These are phyloP conservation scores for Penaeus indicus DNA, from an alignment of 1,140 invertebrate species.

Conservation along the genomic window DNA sequence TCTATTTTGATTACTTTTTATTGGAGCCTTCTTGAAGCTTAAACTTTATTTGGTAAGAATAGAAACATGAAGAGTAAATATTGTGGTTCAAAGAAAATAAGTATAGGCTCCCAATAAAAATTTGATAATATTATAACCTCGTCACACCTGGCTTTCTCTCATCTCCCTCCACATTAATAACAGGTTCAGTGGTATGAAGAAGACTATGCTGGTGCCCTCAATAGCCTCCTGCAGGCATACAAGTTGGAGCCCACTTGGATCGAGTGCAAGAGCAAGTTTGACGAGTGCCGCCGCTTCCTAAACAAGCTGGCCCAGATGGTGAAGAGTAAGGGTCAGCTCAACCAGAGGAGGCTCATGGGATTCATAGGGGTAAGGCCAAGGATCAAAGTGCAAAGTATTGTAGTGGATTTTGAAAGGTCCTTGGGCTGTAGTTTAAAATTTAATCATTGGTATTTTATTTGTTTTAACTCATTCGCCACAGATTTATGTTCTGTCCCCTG, in stretches of 20 bases:
- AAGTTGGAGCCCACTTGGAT: conserved; percentile 71
- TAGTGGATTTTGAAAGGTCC: not conserved
- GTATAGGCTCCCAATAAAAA: no score
- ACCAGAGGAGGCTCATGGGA: conserved; percentile 52
- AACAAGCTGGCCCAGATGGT: conserved; percentile 57
- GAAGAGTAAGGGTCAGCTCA: conserved; percentile 57
- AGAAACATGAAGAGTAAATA: no score
- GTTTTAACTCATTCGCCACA: no score
- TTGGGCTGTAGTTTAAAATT: not conserved
- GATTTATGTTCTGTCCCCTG: no score
- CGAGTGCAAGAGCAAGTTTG: conserved; percentile 69
- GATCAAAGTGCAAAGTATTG: not conserved
- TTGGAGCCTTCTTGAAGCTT: no score
- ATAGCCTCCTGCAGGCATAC: conserved; percentile 69
- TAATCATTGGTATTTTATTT: not conserved
- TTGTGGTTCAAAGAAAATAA: no score
- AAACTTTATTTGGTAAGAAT: no score
- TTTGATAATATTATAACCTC: no score
- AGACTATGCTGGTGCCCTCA: conserved; percentile 71
- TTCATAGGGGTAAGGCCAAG: conserved; percentile 40
- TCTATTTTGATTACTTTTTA: no score
- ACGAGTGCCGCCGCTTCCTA: conserved; percentile 69
- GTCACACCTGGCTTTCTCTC: no score
- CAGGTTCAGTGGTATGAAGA: conserved; percentile 72
- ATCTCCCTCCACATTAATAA: not conserved